Evolutionary conservation across 2,797 vertebrate genomes (phyloP), one percentile per base, ranked within the genome.

Genomic region (Chromis chromis): DNA sequence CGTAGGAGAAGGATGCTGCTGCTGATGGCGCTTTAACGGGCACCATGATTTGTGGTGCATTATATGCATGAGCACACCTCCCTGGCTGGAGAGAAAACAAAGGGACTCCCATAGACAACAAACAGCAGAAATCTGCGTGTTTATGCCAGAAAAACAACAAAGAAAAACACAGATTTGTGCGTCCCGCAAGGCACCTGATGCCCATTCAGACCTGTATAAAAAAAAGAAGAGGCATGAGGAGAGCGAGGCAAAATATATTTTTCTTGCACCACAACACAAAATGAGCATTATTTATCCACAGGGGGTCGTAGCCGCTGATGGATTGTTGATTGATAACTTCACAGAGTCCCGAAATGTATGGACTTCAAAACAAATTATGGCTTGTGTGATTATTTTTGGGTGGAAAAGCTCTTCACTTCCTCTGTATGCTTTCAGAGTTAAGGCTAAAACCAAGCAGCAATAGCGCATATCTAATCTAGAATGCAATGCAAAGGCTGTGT

Each of bases 11-110:
- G 63, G 77, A 82, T 84, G 87, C 85, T 31, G 66, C 81, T 9
- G 77, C 69, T 74, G 76, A 87, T 80, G 84, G 57, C 79, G 55
- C 86, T 79, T 87, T 84, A 83, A 74, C 42, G 8, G 65, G 82
- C 56, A 6, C 42, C 46, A 12, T 74, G 86, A 86, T 91, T 85
- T 82, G 78, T 65, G 79, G 69, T 52, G 70, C 71, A 89, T 88
- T 62, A 81, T 65, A 89, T 78, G 81, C 88, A 84, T 85, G 86
- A 88, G 74, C 74, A 87, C 75, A 73, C 71, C 72, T 83, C 50
- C 50, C 17, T 6, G 33, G 70, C 76, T 69, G 81, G 70, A 84
- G 70, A 70, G 71, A 50, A 82, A 88, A 85, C 79, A 88, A 84
- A 87, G 63, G 65, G 33, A 75, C 44, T 52, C 68, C 31, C 60